Percentiles rank a stretch among this genome's conserved stretches.
Conservation (phyloP, 2,113 vertebrate species). For the Labrus mixtus region DNA sequence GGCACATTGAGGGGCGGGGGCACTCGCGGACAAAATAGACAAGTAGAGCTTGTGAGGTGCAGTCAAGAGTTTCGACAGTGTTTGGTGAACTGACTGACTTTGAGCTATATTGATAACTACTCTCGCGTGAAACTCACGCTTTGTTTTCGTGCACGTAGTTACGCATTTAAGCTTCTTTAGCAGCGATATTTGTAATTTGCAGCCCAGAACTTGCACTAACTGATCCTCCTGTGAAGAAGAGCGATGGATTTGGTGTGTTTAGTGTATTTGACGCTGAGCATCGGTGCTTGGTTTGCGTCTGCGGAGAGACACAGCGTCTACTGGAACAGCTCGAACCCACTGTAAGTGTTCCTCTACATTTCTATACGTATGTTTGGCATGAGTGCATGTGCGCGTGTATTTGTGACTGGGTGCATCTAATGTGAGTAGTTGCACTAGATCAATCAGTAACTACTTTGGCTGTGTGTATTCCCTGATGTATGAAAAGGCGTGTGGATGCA, state of each 20-base stretch:
- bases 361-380: not conserved
- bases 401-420: not conserved
- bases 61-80: slow-evolving; percentile 27
- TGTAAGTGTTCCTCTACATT: slow-evolving; percentile 72
- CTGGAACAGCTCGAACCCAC: slow-evolving; percentile 83
- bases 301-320: slow-evolving; percentile 85
- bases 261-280: slow-evolving; percentile 71
- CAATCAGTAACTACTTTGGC: not conserved
- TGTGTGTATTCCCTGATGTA: not conserved
- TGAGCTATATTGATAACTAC: not conserved
- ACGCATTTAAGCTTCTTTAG: slow-evolving; percentile 2
- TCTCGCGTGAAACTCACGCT: not conserved
- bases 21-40: slow-evolving; percentile 47
- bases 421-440: not conserved
- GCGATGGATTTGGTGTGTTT: slow-evolving; percentile 81
- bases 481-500: not conserved
- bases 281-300: slow-evolving; percentile 69
- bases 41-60: slow-evolving; percentile 19
- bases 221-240: slow-evolving; percentile 16
- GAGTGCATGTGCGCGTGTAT: not conserved
- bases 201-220: not conserved
- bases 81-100: rapidly evolving
- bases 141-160: not conserved
- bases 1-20: slow-evolving; percentile 20
- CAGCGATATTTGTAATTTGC: not conserved